Percentiles rank a stretch among this genome's conserved stretches.
These are phyloP conservation scores for Takifugu bimaculatus DNA, from an alignment of 2,113 vertebrate genomes.

Conservation along the genomic window DNA sequence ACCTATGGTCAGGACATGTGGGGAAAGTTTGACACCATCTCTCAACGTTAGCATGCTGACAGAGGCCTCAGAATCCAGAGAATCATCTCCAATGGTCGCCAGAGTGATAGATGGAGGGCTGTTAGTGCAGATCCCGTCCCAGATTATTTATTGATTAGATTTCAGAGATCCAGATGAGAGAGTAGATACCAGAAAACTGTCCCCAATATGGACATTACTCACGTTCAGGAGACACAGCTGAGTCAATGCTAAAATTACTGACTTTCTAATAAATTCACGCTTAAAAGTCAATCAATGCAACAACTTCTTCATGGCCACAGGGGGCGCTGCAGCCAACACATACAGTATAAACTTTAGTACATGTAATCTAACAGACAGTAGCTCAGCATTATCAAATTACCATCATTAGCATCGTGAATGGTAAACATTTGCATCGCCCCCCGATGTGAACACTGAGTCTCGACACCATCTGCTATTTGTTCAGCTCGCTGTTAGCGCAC, in stretches of 20 bases:
- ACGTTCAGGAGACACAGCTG: conserved; percentile 3
- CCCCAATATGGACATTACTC: conserved; percentile 23
- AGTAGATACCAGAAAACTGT: conserved; percentile 26
- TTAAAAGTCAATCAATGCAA: not conserved
- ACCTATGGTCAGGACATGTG: too few relatives aligned
- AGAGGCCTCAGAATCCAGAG: conserved; percentile 22
- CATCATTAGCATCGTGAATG: conserved; percentile 63
- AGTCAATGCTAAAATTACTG: not conserved
- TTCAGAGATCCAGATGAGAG: conserved; percentile 49
- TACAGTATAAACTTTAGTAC: not conserved
- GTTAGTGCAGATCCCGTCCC: conserved; percentile 49
- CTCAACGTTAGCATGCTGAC: conserved; percentile 28
- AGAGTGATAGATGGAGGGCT: conserved; percentile 58
- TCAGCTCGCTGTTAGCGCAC: conserved; percentile 53
- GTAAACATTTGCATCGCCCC: conserved; percentile 64
- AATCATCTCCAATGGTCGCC: conserved; percentile 31
- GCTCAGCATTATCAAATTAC: conserved; percentile 51
- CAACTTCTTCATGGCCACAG: too few relatives aligned
- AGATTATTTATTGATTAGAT: conserved; percentile 73
- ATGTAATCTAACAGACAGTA: conserved; percentile 2
- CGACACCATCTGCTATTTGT: conserved; percentile 75
- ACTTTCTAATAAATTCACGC: not conserved
- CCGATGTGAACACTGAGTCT: conserved; percentile 65
- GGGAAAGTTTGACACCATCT: too few relatives aligned
- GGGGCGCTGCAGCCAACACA: not conserved